A percentile compares a stretch with the other conserved stretches of the same genome.
Evolutionary conservation across 23 tunicate species (phyloP).

Genomic region (Pegea sp.): DNA sequence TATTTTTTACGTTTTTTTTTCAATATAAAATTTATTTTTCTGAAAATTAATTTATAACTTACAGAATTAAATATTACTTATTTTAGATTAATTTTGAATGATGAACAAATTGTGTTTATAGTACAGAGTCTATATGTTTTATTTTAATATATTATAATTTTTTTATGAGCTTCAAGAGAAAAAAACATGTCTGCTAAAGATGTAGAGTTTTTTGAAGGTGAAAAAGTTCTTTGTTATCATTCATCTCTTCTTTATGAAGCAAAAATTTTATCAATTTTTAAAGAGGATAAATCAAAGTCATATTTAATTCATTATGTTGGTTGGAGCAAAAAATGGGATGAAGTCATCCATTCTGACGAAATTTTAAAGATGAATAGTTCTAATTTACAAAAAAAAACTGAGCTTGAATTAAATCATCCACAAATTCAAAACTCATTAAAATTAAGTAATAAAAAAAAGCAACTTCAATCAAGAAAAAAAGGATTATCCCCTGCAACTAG

Average conservation of each 20-base stretch:
- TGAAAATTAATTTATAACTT: too few relatives aligned
- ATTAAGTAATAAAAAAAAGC: slow-evolving; percentile 34
- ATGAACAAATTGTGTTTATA: too few relatives aligned
- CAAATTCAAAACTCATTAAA: too few relatives aligned
- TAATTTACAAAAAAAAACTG: slow-evolving; percentile 45
- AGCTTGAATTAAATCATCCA: slow-evolving; percentile 54
- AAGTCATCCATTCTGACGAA: slow-evolving; percentile 55
- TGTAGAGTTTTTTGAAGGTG: slow-evolving; percentile 38
- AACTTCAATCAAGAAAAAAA: slow-evolving; percentile 12
- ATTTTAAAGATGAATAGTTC: slow-evolving; percentile 55
- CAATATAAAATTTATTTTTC: too few relatives aligned
- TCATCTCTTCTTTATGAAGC: slow-evolving; percentile 83
- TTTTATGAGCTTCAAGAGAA: too few relatives aligned
- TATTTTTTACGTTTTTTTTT: too few relatives aligned
- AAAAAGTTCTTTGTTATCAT: slow-evolving; percentile 66
- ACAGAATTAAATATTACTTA: too few relatives aligned
- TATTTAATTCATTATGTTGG: slow-evolving; percentile 79
- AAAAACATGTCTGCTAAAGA: slow-evolving; percentile 25
- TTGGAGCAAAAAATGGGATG: slow-evolving; percentile 92
- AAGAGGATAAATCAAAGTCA: slow-evolving; percentile 22
- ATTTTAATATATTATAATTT: too few relatives aligned
- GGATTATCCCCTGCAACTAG: slow-evolving; percentile 7
- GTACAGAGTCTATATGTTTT: too few relatives aligned
- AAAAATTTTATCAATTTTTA: slow-evolving; percentile 40
- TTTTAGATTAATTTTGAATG: too few relatives aligned